These are phyloP conservation scores for Delichon dasypus DNA, from an alignment of 2,797 vertebrate species.

Conservation along the genomic window DNA sequence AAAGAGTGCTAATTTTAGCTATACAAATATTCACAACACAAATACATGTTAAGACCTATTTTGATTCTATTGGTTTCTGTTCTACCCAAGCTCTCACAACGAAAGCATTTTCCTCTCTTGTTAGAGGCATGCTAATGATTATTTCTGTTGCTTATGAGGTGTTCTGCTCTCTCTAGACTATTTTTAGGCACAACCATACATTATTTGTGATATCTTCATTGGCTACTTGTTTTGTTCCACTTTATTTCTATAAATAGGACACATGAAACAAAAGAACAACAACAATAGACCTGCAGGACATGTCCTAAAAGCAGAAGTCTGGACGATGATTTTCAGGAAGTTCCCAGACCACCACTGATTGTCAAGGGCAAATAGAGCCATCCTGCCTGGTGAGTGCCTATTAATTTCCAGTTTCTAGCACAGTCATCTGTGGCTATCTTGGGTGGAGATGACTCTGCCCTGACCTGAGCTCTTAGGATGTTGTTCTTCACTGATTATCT, in stretches of 20 bases:
- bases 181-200: conserved; percentile 11
- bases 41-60: background rate
- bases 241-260: conserved; percentile 35
- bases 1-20: background rate
- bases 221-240: background rate
- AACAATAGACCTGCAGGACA: conserved; percentile 12
- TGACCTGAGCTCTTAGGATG: background rate
- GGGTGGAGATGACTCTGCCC: background rate
- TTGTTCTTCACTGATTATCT: background rate
- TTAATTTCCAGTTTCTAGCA: background rate
- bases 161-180: background rate
- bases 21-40: background rate
- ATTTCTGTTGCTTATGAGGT: background rate
- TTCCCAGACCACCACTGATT: background rate
- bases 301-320: background rate
- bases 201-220: background rate
- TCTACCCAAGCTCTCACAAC: background rate
- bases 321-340: background rate
- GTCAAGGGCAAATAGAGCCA: conserved; percentile 4
- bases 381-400: background rate
- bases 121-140: background rate
- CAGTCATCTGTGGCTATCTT: background rate
- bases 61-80: background rate
- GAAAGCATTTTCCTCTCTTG: background rate
- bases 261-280: conserved; percentile 23